Evolutionary conservation across 2,113 vertebrate species (phyloP), one percentile per base, ranked within the genome.

Genomic region (Myrmecophaga tridactyla): DNA sequence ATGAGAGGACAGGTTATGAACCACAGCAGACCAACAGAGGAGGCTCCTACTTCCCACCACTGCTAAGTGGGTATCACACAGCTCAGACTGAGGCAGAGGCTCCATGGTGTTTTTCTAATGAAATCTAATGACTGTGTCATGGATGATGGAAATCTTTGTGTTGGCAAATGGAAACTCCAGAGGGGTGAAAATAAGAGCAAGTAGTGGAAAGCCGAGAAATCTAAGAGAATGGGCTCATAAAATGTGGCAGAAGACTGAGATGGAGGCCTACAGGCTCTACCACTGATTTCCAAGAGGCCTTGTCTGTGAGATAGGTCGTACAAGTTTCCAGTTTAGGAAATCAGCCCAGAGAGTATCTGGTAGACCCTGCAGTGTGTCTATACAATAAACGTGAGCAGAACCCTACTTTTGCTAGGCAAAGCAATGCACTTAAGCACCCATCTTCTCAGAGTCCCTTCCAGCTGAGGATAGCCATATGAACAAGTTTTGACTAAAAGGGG

Each of bases 1-100:
- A 96, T 84, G 82, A 97, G 97, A 97, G 94, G 89, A 80, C 81
- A 92, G 92, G 70, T 95, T 96, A 97, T 58, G 92, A 98, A 95
- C 95, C 94, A 81, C 80, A 94, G 89, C 46, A 69, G 97, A 83
- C 62, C 90, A 94, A 96, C 82, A 95, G 91, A 90, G 89, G 90
- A 27, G 63, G n/a, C 62, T n/a, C 92, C 72, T 20, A 53, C 70
- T 97, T 96, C 69, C 90, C 91, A 85, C 41, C 76, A 78, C 58
- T 46, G 31, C 81, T 69, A 90, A 31, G 72, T 73, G 93, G 36
- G 73, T 63, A 96, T 65, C 72, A 97, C 96, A 90, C 3, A 92
- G 67, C 39, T 62, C 6, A 63, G 82, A 41, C 46, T 92, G 75
- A 77, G 96, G 73, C 73, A 86, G 69, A 10, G 96, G 94, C 70